Evolutionary conservation across 2,113 vertebrate genomes (phyloP).

Genomic region (Xenus cinereus): DNA sequence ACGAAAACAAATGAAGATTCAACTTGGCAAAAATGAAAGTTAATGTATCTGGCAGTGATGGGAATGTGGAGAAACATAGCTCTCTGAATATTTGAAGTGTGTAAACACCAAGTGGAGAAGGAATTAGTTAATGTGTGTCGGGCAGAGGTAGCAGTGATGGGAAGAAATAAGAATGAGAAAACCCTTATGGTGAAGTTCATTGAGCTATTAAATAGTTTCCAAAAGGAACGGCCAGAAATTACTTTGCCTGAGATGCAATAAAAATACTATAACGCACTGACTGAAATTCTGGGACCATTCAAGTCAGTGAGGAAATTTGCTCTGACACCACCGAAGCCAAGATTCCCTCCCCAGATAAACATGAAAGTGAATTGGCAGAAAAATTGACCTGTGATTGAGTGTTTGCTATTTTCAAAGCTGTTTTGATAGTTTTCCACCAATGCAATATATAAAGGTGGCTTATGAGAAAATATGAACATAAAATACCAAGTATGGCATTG

Average conservation of each 20-base stretch:
- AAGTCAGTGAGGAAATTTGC: background rate
- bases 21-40: conserved; percentile 14
- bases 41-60: conserved; percentile 8
- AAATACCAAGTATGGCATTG: background rate
- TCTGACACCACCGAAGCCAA: background rate
- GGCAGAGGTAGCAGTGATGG: background rate
- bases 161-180: conserved; percentile 35
- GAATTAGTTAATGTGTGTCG: conserved; percentile 38
- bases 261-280: background rate
- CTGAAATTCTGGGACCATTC: conserved; percentile 18
- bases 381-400: conserved; percentile 22
- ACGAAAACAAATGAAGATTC: background rate
- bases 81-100: conserved; percentile 30
- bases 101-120: conserved; percentile 34
- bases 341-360: conserved; percentile 9
- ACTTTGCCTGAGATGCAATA: background rate
- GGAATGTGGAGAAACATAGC: background rate
- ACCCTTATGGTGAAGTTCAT: background rate
- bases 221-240: conserved; percentile 5
- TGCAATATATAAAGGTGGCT: conserved; percentile 7
- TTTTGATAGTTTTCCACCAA: conserved; percentile 1
- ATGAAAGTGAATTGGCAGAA: conserved; percentile 32
- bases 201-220: conserved; percentile 32
- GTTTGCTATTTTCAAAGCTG: conserved; percentile 7
- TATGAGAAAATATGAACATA: conserved; percentile 30